Conservation (phyloP, 2,113 vertebrate species). For the Rhabdomys dilectus region DNA sequence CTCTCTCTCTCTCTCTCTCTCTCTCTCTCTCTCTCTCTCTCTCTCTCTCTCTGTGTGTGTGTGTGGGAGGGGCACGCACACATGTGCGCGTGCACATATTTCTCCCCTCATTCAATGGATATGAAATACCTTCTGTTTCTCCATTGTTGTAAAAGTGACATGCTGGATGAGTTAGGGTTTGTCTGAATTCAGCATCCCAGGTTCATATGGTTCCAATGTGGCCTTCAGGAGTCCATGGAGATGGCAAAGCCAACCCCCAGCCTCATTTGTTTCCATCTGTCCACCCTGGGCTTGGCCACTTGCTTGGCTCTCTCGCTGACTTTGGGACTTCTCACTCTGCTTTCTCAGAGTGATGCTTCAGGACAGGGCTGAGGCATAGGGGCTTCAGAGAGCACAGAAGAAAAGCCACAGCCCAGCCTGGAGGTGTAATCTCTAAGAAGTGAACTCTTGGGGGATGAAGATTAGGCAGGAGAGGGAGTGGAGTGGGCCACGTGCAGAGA, state of each 20-base stretch:
- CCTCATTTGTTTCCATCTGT: background rate
- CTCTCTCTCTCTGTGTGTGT: background rate
- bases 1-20: no score
- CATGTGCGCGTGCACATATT: background rate
- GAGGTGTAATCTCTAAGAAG: background rate
- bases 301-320: background rate
- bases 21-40: no score
- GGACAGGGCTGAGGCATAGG: background rate
- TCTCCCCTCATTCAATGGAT: background rate
- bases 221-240: background rate
- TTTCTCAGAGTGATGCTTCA: background rate
- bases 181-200: background rate
- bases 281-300: background rate
- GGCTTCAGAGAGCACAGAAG: background rate
- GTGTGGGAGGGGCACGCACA: no score
- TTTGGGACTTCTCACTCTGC: background rate
- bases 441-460: background rate
- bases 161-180: background rate
- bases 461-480: background rate
- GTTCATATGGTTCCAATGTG: background rate
- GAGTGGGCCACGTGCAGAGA: background rate
- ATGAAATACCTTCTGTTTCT: background rate
- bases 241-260: background rate
- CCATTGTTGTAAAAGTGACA: background rate
- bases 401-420: background rate